phyloP scores from a whole-genome alignment of 2,797 vertebrate genomes.

The Coreius guichenoti region DNA sequence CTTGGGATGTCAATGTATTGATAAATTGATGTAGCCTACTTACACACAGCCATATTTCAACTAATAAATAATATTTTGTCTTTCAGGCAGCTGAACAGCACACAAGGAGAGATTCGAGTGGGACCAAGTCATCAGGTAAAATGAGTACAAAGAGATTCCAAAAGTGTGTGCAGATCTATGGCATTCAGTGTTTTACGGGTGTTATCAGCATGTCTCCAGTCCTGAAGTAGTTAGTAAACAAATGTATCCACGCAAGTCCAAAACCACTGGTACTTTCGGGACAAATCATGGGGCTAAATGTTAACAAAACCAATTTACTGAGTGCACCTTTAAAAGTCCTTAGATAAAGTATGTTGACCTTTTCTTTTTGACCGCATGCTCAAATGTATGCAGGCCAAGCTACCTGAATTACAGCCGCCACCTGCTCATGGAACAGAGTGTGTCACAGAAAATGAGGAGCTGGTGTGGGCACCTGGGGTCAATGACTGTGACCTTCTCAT shows the following conservation, averaged over 20 bases:
- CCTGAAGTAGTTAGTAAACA: background rate
- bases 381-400: conserved; percentile 86
- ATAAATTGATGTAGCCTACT: background rate
- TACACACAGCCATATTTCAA: background rate
- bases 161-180: background rate
- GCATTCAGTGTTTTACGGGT: background rate
- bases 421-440: conserved; percentile 81
- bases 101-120: conserved; percentile 97
- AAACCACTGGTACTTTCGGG: background rate
- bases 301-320: background rate
- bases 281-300: background rate
- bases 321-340: background rate
- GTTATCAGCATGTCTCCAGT: background rate
- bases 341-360: background rate
- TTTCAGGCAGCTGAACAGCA: conserved; percentile 96
- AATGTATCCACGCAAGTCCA: background rate
- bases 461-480: conserved; percentile 97
- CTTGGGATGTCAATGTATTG: background rate
- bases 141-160: background rate
- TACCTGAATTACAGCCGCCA: conserved; percentile 92
- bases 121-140: conserved; percentile 97
- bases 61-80: conserved; percentile 31
- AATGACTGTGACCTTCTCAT: conserved; percentile 99
- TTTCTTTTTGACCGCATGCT: conserved; percentile 1
- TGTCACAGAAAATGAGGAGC: conserved; percentile 91